These are phyloP conservation scores for Dicyrtoma fusca DNA, from an alignment of 2,888 invertebrate species.

Conservation along the genomic window DNA sequence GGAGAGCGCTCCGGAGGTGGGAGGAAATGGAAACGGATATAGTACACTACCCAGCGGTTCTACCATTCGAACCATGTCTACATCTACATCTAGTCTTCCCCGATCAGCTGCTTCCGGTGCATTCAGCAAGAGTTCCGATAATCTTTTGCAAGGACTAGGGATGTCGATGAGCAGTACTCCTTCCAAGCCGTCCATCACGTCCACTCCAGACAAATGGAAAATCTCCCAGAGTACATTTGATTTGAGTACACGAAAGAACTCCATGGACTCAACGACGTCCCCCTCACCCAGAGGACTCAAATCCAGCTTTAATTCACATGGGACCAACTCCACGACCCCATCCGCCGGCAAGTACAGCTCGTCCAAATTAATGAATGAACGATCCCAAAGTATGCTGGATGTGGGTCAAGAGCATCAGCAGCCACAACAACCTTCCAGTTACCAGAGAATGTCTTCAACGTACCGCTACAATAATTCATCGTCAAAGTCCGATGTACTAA, in stretches of 20 bases:
- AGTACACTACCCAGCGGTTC: constrained; percentile 17
- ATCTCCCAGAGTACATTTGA: constrained; percentile 34
- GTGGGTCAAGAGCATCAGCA: constrained; percentile 56
- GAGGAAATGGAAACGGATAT: constrained; percentile 15
- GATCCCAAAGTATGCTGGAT: constrained; percentile 64
- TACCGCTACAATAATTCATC: constrained; percentile 31
- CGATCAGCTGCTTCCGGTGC: constrained; percentile 32
- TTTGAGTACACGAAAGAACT: constrained; percentile 19
- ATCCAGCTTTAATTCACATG: background rate
- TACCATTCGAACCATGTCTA: constrained; percentile 34
- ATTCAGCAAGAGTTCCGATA: constrained; percentile 45
- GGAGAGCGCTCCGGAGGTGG: constrained; percentile 31
- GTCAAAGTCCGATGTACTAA: constrained; percentile 8
- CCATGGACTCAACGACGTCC: background rate
- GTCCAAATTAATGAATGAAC: constrained; percentile 59
- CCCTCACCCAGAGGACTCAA: background rate
- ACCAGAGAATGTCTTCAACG: constrained; percentile 40
- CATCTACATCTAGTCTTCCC: constrained; percentile 52
- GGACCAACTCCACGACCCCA: background rate
- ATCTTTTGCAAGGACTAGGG: constrained; percentile 27
- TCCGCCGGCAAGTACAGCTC: constrained; percentile 1
- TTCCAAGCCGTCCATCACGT: background rate
- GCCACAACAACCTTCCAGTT: constrained; percentile 39
- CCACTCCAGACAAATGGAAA: constrained; percentile 31
- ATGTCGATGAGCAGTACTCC: constrained; percentile 3